Base-by-base conservation (phyloP, 1,140 invertebrate species). In the Hylaeus anthracinus region DNA sequence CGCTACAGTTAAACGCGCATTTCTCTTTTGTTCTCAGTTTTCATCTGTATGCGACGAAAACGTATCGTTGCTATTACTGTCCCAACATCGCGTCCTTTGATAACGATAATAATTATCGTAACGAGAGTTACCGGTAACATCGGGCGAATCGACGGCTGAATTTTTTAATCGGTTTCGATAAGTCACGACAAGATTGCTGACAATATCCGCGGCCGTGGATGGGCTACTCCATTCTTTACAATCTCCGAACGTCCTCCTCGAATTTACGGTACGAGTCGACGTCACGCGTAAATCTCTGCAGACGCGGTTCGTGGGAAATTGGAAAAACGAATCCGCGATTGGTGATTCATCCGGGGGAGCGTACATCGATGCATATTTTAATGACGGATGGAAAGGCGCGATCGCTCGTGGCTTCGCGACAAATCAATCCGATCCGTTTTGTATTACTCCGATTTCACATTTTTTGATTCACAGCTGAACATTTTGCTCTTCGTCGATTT, bases 311-410 rank as follows among this genome's bases (percentile, higher is more conserved):
- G 73, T 63, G 85, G 85, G 82, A 87, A 88, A 88, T 87, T 88
- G 85, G 86, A 87, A 88, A 85, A 88, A 67, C 63, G 74, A 60
- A 77, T 85, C 58, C 81, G 73, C 85, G 81, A 86, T 87, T 79
- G 82, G 78, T 64, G 82, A 87, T 87, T 72, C 78, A 70, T 82
- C 67, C 85, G 61, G 56, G 61, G 69, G 67, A 12, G 53, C 67
- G 72, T 61, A 41, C 43, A 78, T 79, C 82, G 75, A 84, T 86
- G 79, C 87, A 90, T 89, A 88, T 90, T 90, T 88, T 90, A 90
- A 90, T 89, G 86, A 88, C 82, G 67, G 67, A 75, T 63, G 83
- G 72, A 86, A 85, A 81, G 79, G 86, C 74, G 61, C 58, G 65
- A 69, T 63, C 71, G 82, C 48, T 53, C 43, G 55, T 79, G 64